Evolutionary conservation across 2,888 invertebrate species (phyloP).

Genomic region (Dryobotodes eremita): DNA sequence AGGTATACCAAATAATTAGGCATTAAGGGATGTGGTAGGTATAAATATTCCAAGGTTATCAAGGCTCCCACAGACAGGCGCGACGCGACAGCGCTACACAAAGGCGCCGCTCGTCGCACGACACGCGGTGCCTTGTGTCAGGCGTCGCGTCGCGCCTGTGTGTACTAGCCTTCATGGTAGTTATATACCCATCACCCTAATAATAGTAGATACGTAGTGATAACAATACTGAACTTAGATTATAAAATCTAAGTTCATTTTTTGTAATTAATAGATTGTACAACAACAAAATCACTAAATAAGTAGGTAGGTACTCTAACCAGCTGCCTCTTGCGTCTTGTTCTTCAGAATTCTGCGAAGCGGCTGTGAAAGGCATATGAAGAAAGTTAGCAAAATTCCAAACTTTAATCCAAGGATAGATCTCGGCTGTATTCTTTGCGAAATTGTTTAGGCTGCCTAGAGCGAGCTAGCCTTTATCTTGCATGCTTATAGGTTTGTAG

Average conservation of each 20-base stretch:
- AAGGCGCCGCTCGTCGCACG: too few relatives aligned
- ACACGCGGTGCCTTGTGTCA: too few relatives aligned
- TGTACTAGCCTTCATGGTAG: too few relatives aligned
- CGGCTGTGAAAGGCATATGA: slow-evolving; percentile 80
- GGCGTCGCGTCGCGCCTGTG: too few relatives aligned
- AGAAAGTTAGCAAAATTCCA: slow-evolving; percentile 77
- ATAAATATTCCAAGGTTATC: not conserved
- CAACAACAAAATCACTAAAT: not conserved
- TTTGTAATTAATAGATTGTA: not conserved
- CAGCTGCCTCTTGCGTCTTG: not conserved
- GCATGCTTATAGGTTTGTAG: not conserved
- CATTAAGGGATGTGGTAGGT: not conserved
- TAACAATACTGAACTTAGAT: not conserved
- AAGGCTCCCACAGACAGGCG: too few relatives aligned
- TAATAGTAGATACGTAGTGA: not conserved
- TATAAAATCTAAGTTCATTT: not conserved
- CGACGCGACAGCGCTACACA: too few relatives aligned
- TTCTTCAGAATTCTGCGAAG: slow-evolving; percentile 51
- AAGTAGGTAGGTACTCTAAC: not conserved
- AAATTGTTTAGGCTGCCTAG: slow-evolving; percentile 57
- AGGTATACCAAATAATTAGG: not conserved
- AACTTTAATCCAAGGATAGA: slow-evolving; percentile 70
- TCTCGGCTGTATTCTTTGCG: slow-evolving; percentile 72
- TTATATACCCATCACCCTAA: not conserved
- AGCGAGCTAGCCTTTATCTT: not conserved